Base-by-base conservation (phyloP, 2,797 vertebrate genomes). In the Knipowitschia caucasica region DNA sequence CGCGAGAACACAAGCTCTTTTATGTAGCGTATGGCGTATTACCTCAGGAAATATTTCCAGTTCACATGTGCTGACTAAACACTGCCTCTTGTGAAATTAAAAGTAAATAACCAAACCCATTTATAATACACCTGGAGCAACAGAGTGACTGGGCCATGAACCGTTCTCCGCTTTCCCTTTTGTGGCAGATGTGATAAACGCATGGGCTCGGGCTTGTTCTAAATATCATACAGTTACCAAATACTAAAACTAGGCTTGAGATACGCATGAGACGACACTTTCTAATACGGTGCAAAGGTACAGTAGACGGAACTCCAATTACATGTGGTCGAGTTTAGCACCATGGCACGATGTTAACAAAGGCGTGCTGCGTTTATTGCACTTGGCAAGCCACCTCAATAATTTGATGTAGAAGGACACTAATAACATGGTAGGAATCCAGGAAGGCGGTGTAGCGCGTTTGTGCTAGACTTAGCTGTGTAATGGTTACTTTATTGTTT, bases 21-120 rank as follows among this genome's bases (percentile, higher is more conserved):
- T 84, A 73, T 65, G 64, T 66, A 43, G 56, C 50, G 81, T 84
- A 78, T 78, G 84, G 82, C 72, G 81, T 77, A 81, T 86, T 78
- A 75, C 83, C 78, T 84, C 86, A 89, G 92, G 90, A 92, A 89
- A 86, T 88, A 89, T 80, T 83, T 86, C 78, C 63, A 72, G 59
- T 75, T 80, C 61, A 61, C 69, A 79, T 77, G 62, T 82, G 82
- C 77, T 85, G 82, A 85, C 78, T 76, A 77, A 75, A 79, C 80
- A 71, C 56, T 62, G 61, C 80, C 67, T 56, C 65, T 27, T 45
- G 69, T 71, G 66, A 82, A 76, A 82, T 84, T 69, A 73, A 78
- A 82, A 82, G 73, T 77, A 80, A 81, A 84, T 77, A 84, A 79
- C 69, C 62, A 75, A 56, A 62, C 30, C 58, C 61, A 59, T 67